Evolutionary conservation across 2,888 invertebrate genomes (phyloP).

Genomic region (Herminia tarsipennalis): DNA sequence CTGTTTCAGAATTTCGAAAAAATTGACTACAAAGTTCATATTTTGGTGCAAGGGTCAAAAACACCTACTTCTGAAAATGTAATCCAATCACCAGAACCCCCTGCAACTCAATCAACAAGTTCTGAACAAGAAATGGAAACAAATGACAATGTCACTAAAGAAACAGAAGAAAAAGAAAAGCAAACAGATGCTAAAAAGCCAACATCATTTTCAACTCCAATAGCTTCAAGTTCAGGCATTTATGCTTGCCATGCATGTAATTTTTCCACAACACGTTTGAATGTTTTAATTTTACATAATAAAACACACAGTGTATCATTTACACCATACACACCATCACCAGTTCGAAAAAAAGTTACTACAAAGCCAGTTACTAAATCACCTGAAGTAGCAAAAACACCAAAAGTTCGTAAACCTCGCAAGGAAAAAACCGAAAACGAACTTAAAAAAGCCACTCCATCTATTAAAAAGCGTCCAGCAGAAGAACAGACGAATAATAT

Average conservation of each 20-base stretch:
- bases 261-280: constrained; percentile 89
- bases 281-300: constrained; percentile 90
- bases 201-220: constrained; percentile 36
- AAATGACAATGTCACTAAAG: constrained; percentile 12
- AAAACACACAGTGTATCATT: constrained; percentile 88
- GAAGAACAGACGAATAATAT: constrained; percentile 58
- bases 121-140: constrained; percentile 28
- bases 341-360: constrained; percentile 65
- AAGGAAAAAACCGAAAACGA: constrained; percentile 66
- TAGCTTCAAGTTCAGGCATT: constrained; percentile 59
- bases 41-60: constrained; percentile 86
- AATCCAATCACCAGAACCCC: constrained; percentile 35
- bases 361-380: constrained; percentile 55
- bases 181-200: constrained; percentile 36
- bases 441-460: constrained; percentile 65
- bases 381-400: constrained; percentile 52
- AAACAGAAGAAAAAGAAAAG: constrained; percentile 27
- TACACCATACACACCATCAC: constrained; percentile 75
- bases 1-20: constrained; percentile 73
- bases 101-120: constrained; percentile 40
- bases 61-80: constrained; percentile 53
- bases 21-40: constrained; percentile 87
- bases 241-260: constrained; percentile 88
- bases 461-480: constrained; percentile 71
- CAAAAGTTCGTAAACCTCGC: constrained; percentile 63